Percentiles rank a stretch among this genome's conserved stretches.
phyloP scores from a whole-genome alignment of 2,113 vertebrate species.

The Bubo scandiacus region DNA sequence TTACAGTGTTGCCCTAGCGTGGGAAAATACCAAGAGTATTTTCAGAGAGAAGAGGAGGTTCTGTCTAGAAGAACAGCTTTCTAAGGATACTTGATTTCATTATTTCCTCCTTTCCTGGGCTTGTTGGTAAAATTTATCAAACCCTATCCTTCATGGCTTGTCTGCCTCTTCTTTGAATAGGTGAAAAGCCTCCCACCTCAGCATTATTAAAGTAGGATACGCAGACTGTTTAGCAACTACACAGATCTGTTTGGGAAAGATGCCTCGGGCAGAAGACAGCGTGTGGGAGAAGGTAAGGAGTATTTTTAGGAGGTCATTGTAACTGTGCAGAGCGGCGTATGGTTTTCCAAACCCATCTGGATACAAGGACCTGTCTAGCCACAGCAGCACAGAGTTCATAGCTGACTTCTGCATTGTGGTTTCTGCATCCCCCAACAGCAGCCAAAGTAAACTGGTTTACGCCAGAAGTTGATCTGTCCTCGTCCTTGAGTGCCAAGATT shows the following conservation, averaged over 20 bases:
- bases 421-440: not conserved
- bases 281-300: slow-evolving; percentile 5
- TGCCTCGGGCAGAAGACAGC: slow-evolving; percentile 12
- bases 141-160: not conserved
- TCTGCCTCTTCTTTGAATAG: not conserved
- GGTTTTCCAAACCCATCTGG: not conserved
- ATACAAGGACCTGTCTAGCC: not conserved
- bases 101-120: not conserved
- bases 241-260: slow-evolving; percentile 13
- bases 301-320: slow-evolving; percentile 4
- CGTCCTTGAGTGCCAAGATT: not conserved
- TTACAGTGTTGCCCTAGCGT: not conserved
- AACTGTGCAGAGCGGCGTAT: not conserved
- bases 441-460: not conserved
- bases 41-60: not conserved
- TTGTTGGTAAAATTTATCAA: not conserved
- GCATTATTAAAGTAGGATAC: not conserved
- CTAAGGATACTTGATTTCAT: not conserved
- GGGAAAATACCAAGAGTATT: not conserved
- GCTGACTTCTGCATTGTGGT: not conserved
- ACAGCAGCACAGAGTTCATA: not conserved
- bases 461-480: not conserved
- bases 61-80: not conserved
- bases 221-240: not conserved
- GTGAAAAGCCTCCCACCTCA: not conserved